These are phyloP conservation scores for Chrysolophus pictus DNA, from an alignment of 2,797 vertebrate species.

Conservation along the genomic window DNA sequence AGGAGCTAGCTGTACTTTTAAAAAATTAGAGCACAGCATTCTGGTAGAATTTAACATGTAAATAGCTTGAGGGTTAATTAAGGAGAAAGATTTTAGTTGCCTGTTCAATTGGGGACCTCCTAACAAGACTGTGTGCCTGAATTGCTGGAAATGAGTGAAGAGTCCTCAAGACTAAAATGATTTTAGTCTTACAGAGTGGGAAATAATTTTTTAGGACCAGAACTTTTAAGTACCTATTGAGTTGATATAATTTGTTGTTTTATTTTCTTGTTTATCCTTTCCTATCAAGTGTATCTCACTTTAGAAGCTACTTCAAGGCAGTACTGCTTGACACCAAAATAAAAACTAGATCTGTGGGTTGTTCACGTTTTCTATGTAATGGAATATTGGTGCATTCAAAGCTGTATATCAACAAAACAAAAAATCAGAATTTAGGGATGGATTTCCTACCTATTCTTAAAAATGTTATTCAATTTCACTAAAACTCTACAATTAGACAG, in stretches of 20 bases:
- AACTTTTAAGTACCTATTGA: neutral
- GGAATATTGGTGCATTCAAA: neutral
- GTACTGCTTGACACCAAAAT: neutral
- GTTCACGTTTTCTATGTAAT: neutral
- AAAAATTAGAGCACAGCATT: neutral
- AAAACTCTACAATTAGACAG: neutral
- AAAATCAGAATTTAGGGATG: too few species aligned
- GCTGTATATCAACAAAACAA: neutral
- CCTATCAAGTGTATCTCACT: neutral
- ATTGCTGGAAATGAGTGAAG: neutral
- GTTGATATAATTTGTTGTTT: neutral
- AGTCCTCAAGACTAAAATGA: neutral
- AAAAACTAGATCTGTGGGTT: neutral
- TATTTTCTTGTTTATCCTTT: neutral
- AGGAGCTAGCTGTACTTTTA: neutral
- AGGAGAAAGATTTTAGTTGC: constrained; percentile 1
- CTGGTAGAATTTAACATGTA: constrained; percentile 16
- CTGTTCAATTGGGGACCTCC: neutral
- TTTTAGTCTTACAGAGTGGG: neutral
- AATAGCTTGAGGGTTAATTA: neutral
- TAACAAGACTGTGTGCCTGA: neutral
- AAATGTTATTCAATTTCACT: neutral
- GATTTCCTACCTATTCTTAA: neutral
- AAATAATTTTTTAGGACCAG: neutral
- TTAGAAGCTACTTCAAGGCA: neutral